These are phyloP conservation scores for Tenthredo notha DNA, from an alignment of 2,888 invertebrate genomes.

Conservation along the genomic window DNA sequence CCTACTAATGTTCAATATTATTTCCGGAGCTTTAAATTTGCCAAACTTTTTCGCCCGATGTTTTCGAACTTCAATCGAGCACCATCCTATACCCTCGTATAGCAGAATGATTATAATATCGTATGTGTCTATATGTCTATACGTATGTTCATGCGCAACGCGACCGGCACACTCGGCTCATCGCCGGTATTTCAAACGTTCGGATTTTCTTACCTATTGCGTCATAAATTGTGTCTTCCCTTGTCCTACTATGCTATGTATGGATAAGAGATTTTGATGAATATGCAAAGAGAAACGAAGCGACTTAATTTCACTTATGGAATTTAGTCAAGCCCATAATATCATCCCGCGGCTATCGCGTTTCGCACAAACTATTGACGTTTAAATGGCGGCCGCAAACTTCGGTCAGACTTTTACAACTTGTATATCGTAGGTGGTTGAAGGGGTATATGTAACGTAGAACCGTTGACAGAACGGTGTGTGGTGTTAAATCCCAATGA, in stretches of 20 bases:
- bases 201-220: neutral
- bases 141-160: neutral
- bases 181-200: neutral
- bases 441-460: neutral
- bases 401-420: neutral
- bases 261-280: neutral
- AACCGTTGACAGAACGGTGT: neutral
- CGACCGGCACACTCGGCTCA: neutral
- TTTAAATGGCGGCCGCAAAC: conserved; percentile 12
- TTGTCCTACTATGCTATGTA: neutral
- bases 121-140: neutral
- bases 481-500: neutral
- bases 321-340: neutral
- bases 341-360: neutral
- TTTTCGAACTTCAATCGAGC: neutral
- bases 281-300: neutral
- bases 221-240: neutral
- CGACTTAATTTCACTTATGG: neutral
- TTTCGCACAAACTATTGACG: neutral
- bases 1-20: neutral
- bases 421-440: neutral
- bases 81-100: neutral
- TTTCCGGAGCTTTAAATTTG: neutral
- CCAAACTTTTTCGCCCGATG: neutral
- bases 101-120: neutral